Base-by-base conservation (phyloP, 2,888 invertebrate genomes). In the Mimas tiliae region DNA sequence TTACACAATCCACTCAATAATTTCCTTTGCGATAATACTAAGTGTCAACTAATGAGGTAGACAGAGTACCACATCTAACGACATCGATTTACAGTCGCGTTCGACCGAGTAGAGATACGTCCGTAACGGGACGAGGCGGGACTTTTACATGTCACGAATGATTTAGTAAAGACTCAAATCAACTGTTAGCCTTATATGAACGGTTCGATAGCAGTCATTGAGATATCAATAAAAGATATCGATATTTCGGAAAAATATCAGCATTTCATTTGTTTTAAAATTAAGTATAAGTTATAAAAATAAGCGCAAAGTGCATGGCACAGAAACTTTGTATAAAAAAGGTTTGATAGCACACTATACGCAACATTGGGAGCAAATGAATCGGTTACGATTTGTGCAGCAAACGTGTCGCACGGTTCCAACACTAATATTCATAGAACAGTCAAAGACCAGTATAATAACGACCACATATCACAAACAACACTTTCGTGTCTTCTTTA, bases 1-100 rank as follows among this genome's bases (percentile, higher is more conserved):
- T 74, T 68, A 74, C 77, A 74, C 67, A 66, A 74, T 72, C 73
- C 74, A 72, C 69, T 70, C 70, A 76, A 74, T 67, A 55, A 58
- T n/a, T 16, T 45, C 33, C 34, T 42, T 34, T 65, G 53, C 48
- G 55, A 34, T 65, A 48, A 53, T 58, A 58, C 21, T 47, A 55
- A 34, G 34, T 65, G 65, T 48, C 55, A 65, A 58, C 52, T 63
- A 66, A 66, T 66, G 66, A 66, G 66, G 66, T 66, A 66, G 53
- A 47, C 62, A 34, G 34, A 58, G 58, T 58, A 58, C 58, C 58
- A 58, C 58, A 58, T 58, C 58, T 42, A 42, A 58, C 58, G 58
- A 58, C 58, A 58, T 58, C 19, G 42, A 58, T 58, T 38, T 38
- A 55, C 38, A 58, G 58, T 58, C 38, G 58, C 19, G 12, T 42